Conservation (phyloP, 1,140 invertebrate genomes). For the Pseudomyrmex sp. region DNA sequence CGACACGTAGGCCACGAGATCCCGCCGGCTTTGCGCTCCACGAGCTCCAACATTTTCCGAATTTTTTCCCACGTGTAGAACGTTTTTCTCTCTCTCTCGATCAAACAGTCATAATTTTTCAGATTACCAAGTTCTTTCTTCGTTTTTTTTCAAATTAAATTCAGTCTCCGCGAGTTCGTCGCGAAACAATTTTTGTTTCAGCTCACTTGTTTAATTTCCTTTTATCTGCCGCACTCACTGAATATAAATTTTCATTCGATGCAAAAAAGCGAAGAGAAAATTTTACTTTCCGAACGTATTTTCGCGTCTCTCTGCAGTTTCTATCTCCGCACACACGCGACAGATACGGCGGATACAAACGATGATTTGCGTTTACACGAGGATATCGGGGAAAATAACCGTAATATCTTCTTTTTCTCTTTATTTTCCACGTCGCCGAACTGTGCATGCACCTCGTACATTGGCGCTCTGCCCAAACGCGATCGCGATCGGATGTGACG, state of each 20-base stretch:
- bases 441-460: not conserved
- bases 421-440: not conserved
- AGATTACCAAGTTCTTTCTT: not conserved
- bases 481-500: constrained; percentile 1
- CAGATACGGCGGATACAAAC: too few species aligned
- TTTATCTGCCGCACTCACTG: too few species aligned
- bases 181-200: not conserved
- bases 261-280: too few species aligned
- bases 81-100: not conserved
- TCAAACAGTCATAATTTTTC: not conserved
- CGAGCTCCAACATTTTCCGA: constrained; percentile 77
- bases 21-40: constrained; percentile 77
- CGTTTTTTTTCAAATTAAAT: not conserved
- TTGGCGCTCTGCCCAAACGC: not conserved
- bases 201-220: too few species aligned
- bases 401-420: not conserved
- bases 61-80: not conserved
- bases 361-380: not conserved
- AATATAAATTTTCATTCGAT: too few species aligned
- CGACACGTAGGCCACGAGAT: constrained; percentile 78
- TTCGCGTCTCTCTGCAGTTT: too few species aligned
- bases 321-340: too few species aligned
- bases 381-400: too few species aligned
- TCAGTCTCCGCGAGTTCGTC: not conserved
- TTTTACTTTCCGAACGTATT: too few species aligned